Conservation (phyloP, 2,797 vertebrate genomes). For the Falco peregrinus region DNA sequence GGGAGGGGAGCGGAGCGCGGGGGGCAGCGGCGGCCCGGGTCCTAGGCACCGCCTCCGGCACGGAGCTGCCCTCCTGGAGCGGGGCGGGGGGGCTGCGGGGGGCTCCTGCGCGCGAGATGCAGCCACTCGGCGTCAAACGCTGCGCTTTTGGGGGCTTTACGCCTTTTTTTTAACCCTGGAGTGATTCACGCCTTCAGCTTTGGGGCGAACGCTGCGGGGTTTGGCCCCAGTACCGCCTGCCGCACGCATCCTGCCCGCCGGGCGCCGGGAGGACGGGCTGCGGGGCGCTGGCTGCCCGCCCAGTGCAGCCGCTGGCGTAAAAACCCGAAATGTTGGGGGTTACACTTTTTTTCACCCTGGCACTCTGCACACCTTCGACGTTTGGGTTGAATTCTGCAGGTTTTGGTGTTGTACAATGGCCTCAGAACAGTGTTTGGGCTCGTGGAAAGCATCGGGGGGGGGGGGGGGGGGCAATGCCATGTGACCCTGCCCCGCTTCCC, state of each 20-base stretch:
- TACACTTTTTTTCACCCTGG: neutral
- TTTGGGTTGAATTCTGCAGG: neutral
- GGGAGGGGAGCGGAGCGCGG: no score
- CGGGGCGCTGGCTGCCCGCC: neutral
- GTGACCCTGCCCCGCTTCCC: no score
- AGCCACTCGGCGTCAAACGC: no score
- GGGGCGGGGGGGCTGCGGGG: neutral
- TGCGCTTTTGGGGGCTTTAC: no score
- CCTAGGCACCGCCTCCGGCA: neutral
- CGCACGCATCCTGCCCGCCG: neutral
- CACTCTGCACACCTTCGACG: fast-evolving
- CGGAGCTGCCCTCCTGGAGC: neutral
- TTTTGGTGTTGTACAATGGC: neutral
- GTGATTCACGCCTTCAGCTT: no score
- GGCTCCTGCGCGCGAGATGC: no score
- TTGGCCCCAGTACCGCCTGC: neutral
- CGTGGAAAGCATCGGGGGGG: no score
- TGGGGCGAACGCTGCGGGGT: neutral
- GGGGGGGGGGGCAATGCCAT: neutral
- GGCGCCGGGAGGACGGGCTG: neutral
- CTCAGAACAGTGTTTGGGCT: fast-evolving
- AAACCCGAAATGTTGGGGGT: neutral
- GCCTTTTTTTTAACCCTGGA: neutral
- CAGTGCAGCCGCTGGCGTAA: no score
- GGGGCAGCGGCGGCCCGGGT: neutral